A percentile compares a stretch with the other conserved stretches of the same genome.
These are phyloP conservation scores for Periophthalmus magnuspinnatus DNA, from an alignment of 2,797 vertebrate species.

Conservation along the genomic window DNA sequence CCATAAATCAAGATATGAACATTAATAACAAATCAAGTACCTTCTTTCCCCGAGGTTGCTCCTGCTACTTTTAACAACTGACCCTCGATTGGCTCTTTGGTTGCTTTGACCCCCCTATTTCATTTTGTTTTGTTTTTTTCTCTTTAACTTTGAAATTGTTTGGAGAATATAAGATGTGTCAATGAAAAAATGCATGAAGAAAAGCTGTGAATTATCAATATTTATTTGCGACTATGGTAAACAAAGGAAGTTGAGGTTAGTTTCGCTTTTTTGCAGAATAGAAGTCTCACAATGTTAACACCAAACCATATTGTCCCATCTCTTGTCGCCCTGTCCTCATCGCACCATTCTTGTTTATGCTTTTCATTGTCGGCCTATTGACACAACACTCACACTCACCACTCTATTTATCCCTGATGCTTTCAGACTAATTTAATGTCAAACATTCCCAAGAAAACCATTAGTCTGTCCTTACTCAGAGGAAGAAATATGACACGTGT, in stretches of 20 bases:
- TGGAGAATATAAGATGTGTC: background rate
- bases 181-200: background rate
- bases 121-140: too few species aligned
- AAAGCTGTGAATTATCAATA: background rate
- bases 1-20: too few species aligned
- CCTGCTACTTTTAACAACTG: too few species aligned
- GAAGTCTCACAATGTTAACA: conserved; percentile 50
- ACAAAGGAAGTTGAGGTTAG: background rate
- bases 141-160: too few species aligned
- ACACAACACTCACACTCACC: conserved; percentile 10
- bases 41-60: too few species aligned
- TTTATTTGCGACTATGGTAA: background rate
- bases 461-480: conserved; percentile 13
- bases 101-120: too few species aligned
- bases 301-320: conserved; percentile 45
- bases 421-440: conserved; percentile 16
- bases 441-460: conserved; percentile 29
- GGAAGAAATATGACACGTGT: conserved; percentile 34
- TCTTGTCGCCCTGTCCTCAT: conserved; percentile 18
- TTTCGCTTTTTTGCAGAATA: too few species aligned
- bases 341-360: conserved; percentile 6
- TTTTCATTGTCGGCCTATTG: conserved; percentile 12
- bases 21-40: too few species aligned
- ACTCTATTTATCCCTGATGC: conserved; percentile 10
- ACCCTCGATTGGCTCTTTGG: too few species aligned